Conservation (phyloP, 2,113 vertebrate species). For the Pseudopodoces humilis region DNA sequence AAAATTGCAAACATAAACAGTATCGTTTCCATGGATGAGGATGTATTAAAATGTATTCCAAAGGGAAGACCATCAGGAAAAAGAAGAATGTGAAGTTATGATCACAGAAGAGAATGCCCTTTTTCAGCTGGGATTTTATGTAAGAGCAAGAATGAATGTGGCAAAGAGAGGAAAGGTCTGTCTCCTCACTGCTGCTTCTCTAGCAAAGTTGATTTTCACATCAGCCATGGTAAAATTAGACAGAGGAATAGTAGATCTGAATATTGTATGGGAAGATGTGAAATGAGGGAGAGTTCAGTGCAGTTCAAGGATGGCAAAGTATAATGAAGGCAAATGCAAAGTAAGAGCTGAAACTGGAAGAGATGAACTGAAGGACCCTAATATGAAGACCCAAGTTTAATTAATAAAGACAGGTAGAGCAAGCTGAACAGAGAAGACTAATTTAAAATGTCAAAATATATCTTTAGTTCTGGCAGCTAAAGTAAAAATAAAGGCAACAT, state of each 20-base stretch:
- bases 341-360: background rate
- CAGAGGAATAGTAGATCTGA: slow-evolving; percentile 1
- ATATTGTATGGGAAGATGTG: background rate
- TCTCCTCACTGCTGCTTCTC: background rate
- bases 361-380: background rate
- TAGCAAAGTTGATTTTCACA: background rate
- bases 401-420: slow-evolving; percentile 17
- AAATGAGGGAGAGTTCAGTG: background rate
- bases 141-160: background rate
- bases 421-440: slow-evolving; percentile 2
- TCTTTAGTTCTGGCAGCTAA: background rate
- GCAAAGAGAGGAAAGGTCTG: background rate
- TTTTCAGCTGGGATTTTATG: background rate
- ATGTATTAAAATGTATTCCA: background rate
- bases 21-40: background rate
- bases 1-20: slow-evolving; percentile 47
- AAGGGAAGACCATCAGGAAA: background rate
- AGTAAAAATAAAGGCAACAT: slow-evolving; percentile 4
- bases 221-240: slow-evolving; percentile 8
- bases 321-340: slow-evolving; percentile 30
- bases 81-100: background rate
- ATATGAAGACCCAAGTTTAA: slow-evolving; percentile 21
- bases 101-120: background rate
- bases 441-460: slow-evolving; percentile 20
- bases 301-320: slow-evolving; percentile 21